These are phyloP conservation scores for Grantiella picta DNA, from an alignment of 2,113 vertebrate genomes.

Conservation along the genomic window DNA sequence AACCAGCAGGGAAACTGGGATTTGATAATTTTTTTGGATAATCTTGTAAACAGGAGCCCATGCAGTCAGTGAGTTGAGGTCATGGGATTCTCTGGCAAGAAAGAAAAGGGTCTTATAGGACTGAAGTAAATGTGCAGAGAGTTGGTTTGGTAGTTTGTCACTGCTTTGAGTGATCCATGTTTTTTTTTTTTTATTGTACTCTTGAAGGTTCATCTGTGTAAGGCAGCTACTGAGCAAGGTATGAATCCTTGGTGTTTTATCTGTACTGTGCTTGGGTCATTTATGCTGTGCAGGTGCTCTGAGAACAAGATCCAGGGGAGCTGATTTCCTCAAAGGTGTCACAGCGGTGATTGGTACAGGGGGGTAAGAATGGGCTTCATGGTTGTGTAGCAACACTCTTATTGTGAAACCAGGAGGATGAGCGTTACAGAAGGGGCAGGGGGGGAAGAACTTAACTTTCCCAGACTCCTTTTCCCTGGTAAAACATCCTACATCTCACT, in stretches of 20 bases:
- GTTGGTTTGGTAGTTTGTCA: not conserved
- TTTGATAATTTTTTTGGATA: not conserved
- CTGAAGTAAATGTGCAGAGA: not conserved
- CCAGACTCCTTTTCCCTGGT: not conserved
- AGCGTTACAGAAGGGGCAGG: too few relatives aligned
- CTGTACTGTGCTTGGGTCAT: not conserved
- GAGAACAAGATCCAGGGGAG: not conserved
- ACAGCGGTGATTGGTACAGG: not conserved
- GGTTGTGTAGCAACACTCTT: not conserved
- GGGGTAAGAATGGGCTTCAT: fast-evolving
- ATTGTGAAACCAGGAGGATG: not conserved
- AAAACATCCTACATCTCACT: not conserved
- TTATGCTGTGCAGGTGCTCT: not conserved
- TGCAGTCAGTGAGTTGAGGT: not conserved
- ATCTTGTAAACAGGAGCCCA: not conserved
- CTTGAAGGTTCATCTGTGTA: not conserved
- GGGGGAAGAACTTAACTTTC: not conserved
- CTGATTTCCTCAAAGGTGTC: not conserved
- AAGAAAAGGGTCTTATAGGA: not conserved
- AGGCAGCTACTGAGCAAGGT: not conserved
- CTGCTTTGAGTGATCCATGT: not conserved
- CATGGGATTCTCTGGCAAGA: not conserved
- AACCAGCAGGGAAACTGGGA: not conserved
- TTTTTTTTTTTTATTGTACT: not conserved
- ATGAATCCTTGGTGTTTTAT: not conserved